Evolutionary conservation across 2,797 vertebrate species (phyloP).

Genomic region (Karalla daura): DNA sequence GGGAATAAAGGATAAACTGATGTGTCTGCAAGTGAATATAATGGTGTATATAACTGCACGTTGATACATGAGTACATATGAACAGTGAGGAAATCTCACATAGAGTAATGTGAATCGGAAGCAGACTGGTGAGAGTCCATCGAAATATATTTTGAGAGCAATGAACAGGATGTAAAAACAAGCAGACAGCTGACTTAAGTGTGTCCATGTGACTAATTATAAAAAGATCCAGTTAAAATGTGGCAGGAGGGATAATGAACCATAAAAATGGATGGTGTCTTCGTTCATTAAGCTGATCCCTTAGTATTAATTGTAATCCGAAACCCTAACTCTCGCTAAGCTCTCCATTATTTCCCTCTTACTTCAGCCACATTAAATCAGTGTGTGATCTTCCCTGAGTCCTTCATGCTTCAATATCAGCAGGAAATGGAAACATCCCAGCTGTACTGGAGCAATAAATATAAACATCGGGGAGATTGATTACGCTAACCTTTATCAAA

Average conservation of each 20-base stretch:
- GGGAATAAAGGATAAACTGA: constrained; percentile 6
- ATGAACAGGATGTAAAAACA: constrained; percentile 43
- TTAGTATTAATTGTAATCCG: constrained; percentile 74
- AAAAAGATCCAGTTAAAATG: constrained; percentile 53
- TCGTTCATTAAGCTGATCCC: constrained; percentile 72
- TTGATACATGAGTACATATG: constrained; percentile 39
- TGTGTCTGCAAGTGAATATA: not conserved
- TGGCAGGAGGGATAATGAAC: constrained; percentile 66
- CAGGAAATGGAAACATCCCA: constrained; percentile 68
- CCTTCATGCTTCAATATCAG: constrained; percentile 58
- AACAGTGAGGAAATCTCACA: constrained; percentile 10
- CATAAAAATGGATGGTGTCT: constrained; percentile 70
- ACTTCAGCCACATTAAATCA: constrained; percentile 70
- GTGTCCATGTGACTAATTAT: constrained; percentile 62
- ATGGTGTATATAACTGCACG: too few species aligned
- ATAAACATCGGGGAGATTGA: constrained; percentile 72
- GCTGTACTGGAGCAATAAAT: constrained; percentile 68
- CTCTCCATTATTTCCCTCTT: constrained; percentile 57
- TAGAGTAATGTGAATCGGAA: constrained; percentile 40
- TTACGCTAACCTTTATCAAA: constrained; percentile 76
- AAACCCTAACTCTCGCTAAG: constrained; percentile 60
- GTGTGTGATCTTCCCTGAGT: constrained; percentile 52
- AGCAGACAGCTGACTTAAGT: constrained; percentile 38
- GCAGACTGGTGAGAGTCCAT: constrained; percentile 24
- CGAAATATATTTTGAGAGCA: constrained; percentile 26